Conservation (phyloP, 2,888 invertebrate genomes). For the Drosophila tanythrix region DNA sequence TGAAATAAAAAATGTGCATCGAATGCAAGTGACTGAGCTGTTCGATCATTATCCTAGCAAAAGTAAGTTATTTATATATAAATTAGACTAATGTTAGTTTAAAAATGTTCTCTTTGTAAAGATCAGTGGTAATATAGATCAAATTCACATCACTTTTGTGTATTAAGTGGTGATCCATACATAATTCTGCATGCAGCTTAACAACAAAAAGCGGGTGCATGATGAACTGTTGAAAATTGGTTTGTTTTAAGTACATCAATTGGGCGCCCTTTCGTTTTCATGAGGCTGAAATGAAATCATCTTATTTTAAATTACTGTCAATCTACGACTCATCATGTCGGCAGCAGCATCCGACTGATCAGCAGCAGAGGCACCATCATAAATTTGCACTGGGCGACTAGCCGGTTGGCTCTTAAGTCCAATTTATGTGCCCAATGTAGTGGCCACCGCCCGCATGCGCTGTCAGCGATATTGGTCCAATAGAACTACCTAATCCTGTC, state of each 20-base stretch:
- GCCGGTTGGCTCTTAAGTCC: conserved; percentile 27
- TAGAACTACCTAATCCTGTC: conserved; percentile 53
- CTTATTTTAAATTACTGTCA: conserved; percentile 60
- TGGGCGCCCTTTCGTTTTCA: conserved; percentile 30
- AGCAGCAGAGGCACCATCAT: conserved; percentile 52
- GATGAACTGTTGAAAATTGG: not conserved
- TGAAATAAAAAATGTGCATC: too few species aligned
- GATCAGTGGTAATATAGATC: not conserved
- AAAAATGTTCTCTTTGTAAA: too few species aligned
- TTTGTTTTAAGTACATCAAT: conserved; percentile 24
- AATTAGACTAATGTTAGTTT: too few species aligned
- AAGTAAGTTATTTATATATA: not conserved
- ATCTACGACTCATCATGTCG: conserved; percentile 49
- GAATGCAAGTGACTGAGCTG: too few species aligned
- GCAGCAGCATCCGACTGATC: conserved; percentile 9
- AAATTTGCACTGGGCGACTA: conserved; percentile 41
- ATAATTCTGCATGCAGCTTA: not conserved
- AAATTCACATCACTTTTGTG: not conserved
- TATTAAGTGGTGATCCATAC: not conserved
- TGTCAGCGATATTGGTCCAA: conserved; percentile 51
- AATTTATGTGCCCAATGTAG: conserved; percentile 37
- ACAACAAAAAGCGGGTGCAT: not conserved
- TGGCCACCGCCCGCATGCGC: conserved; percentile 63
- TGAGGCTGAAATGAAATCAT: conserved; percentile 30
- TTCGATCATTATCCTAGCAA: not conserved